phyloP scores from a whole-genome alignment of 2,888 invertebrate genomes.

The Cryptus viduatorius region DNA sequence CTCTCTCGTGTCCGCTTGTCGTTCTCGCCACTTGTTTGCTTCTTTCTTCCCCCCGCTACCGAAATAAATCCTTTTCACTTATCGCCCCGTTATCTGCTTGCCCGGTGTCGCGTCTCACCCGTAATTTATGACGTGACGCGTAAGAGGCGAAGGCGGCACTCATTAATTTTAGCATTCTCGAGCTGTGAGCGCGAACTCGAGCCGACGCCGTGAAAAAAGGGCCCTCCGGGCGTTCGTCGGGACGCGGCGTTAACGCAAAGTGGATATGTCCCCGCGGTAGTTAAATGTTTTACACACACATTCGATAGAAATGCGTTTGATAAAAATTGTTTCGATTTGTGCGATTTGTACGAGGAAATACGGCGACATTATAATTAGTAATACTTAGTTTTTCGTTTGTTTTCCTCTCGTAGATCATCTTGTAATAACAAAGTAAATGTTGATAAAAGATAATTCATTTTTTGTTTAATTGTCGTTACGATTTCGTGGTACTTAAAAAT shows the following conservation, averaged over 20 bases:
- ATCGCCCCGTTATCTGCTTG: slow-evolving; percentile 68
- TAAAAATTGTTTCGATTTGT: not conserved
- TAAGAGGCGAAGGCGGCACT: slow-evolving; percentile 63
- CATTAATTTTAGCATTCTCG: slow-evolving; percentile 65
- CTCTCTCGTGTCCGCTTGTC: slow-evolving; percentile 16
- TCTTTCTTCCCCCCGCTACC: slow-evolving; percentile 54
- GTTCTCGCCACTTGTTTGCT: slow-evolving; percentile 39
- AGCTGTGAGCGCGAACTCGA: slow-evolving; percentile 6
- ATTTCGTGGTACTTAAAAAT: not conserved
- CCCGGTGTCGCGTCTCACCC: slow-evolving; percentile 58
- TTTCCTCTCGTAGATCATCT: too few species aligned
- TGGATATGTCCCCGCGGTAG: not conserved
- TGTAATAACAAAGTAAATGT: too few species aligned
- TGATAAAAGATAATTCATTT: too few species aligned
- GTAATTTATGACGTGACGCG: slow-evolving; percentile 69
- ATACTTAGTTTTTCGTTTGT: too few species aligned
- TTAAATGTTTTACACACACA: not conserved
- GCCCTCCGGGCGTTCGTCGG: slow-evolving; percentile 41
- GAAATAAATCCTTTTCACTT: slow-evolving; percentile 70
- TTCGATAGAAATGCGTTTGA: not conserved
- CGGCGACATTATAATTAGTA: too few species aligned
- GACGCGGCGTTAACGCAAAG: slow-evolving; percentile 18
- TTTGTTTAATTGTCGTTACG: too few species aligned
- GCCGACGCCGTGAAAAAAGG: slow-evolving; percentile 2
- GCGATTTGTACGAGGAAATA: too few species aligned